Percentiles rank a stretch among this genome's conserved stretches.
Evolutionary conservation across 2,797 vertebrate species (phyloP).

Genomic region (Dendrocincla fuliginosa): DNA sequence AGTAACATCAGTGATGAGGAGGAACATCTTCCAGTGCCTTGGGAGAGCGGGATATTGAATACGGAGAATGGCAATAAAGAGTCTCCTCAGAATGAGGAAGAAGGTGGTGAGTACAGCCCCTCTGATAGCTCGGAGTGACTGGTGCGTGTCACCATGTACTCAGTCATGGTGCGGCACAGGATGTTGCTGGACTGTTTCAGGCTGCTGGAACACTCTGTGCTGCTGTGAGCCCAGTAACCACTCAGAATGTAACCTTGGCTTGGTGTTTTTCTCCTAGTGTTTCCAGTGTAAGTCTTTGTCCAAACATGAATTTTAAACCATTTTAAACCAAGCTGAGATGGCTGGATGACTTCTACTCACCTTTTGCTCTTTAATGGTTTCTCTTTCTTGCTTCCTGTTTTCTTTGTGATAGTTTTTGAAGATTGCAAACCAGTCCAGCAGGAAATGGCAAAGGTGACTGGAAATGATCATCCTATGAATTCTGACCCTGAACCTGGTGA

Average conservation of each 20-base stretch:
- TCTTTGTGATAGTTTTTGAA: conserved; percentile 42
- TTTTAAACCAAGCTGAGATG: neutral
- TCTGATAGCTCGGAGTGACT: neutral
- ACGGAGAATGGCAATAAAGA: neutral
- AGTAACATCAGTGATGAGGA: neutral
- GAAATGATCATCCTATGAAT: conserved; percentile 59
- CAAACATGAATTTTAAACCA: neutral
- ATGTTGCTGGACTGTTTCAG: neutral
- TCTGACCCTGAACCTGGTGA: conserved; percentile 78
- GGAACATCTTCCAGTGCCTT: neutral
- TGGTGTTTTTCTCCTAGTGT: neutral
- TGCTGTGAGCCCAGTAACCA: neutral
- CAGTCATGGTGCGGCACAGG: neutral
- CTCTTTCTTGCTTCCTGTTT: conserved; percentile 20
- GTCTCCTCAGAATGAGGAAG: neutral
- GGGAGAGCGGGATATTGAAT: neutral
- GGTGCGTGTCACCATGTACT: neutral
- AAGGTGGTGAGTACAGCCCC: conserved; percentile 71
- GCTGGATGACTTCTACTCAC: neutral
- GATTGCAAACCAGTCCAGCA: conserved; percentile 82
- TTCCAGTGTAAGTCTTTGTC: neutral
- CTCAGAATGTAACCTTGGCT: neutral
- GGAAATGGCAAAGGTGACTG: conserved; percentile 77
- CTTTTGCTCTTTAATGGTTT: neutral
- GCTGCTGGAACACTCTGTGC: neutral